A percentile compares a stretch with the other conserved stretches of the same genome.
phyloP scores from a whole-genome alignment of 2,888 invertebrate species.

The Lepeophtheirus nordmannii region DNA sequence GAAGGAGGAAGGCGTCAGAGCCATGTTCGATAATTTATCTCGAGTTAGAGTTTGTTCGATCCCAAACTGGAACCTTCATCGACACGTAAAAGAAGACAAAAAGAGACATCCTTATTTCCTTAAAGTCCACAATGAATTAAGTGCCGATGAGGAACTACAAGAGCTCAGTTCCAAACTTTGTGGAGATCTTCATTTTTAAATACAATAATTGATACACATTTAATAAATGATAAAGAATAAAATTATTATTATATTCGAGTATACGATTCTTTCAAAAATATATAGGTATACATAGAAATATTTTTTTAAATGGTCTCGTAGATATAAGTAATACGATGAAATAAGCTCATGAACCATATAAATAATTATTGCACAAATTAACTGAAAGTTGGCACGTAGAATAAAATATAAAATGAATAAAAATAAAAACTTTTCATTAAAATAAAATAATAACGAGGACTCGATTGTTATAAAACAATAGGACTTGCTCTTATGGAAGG shows the following conservation, averaged over 20 bases:
- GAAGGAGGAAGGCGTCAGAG: background rate
- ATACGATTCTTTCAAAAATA: no score
- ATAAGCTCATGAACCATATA: background rate
- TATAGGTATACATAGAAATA: no score
- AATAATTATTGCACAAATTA: conserved; percentile 1
- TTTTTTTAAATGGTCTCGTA: no score
- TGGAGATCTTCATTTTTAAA: no score
- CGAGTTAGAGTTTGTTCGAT: background rate
- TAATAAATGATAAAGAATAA: no score
- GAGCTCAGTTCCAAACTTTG: no score
- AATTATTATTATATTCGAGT: no score
- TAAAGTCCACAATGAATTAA: background rate
- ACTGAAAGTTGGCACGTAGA: background rate
- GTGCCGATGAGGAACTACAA: no score
- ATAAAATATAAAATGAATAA: background rate
- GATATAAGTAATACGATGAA: background rate
- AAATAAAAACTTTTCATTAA: background rate
- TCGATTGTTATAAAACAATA: background rate
- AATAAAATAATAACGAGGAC: background rate
- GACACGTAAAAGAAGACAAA: conserved; percentile 12
- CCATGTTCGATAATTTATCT: background rate
- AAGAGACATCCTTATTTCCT: background rate
- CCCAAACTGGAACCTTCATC: conserved; percentile 13
- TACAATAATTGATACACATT: no score
- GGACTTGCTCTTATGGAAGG: background rate